Percentiles rank a stretch among this genome's conserved stretches.
These are phyloP conservation scores for Cairina moschata DNA, from an alignment of 2,113 vertebrate species.

Conservation along the genomic window DNA sequence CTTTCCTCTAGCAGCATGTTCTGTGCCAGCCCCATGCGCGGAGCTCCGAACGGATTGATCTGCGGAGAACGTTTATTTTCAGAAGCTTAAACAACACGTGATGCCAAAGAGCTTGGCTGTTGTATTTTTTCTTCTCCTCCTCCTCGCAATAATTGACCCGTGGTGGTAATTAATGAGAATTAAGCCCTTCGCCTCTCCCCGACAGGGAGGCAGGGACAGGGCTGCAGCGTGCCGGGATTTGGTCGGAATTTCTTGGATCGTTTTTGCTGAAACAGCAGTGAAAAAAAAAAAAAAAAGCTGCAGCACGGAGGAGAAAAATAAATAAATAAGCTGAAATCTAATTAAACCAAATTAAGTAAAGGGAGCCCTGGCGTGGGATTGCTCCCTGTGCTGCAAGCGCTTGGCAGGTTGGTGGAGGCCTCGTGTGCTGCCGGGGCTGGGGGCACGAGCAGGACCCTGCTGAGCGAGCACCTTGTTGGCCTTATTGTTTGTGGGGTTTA, in stretches of 20 bases:
- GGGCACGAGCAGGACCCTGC: rapidly evolving
- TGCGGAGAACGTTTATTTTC: constrained; percentile 30
- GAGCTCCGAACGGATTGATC: constrained; percentile 25
- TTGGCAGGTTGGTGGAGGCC: background rate
- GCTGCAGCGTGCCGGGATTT: background rate
- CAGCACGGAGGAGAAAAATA: background rate
- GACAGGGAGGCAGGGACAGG: background rate
- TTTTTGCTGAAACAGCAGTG: constrained; percentile 53
- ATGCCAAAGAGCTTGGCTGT: background rate
- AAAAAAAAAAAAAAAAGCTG: background rate
- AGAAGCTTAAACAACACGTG: constrained; percentile 26
- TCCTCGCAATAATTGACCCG: background rate
- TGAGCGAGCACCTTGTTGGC: background rate
- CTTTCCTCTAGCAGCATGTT: background rate
- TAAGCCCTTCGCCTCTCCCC: constrained; percentile 9
- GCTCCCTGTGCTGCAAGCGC: background rate
- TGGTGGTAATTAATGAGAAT: constrained; percentile 56
- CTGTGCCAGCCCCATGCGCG: background rate
- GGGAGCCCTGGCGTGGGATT: background rate
- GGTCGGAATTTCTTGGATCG: constrained; percentile 51
- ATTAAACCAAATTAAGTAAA: background rate
- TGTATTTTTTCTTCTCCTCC: background rate
- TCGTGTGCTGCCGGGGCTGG: background rate
- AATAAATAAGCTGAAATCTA: background rate
- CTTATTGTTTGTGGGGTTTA: constrained; percentile 13